A percentile compares a stretch with the other conserved stretches of the same genome.
Evolutionary conservation across 2,113 vertebrate genomes (phyloP).

Genomic region (Mastomys natalensis): DNA sequence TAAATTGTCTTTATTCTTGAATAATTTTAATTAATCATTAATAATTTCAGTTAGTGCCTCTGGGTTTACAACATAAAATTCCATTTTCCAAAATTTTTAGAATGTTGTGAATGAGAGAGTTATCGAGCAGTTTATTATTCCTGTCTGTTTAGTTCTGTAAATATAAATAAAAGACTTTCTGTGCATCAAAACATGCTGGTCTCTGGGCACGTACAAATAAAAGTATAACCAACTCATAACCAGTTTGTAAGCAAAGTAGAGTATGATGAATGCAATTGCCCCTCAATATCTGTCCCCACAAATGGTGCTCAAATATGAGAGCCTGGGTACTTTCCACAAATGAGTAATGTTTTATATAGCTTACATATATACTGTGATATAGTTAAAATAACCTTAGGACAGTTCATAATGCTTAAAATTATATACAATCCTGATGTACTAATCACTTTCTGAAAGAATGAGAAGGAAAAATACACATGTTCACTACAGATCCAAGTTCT

Average conservation of each 20-base stretch:
- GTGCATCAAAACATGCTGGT: not conserved
- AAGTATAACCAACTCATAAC: not conserved
- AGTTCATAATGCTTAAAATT: not conserved
- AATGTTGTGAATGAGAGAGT: not conserved
- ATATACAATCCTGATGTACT: not conserved
- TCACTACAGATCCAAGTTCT: not conserved
- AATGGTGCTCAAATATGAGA: not conserved
- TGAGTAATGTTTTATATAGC: not conserved
- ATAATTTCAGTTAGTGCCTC: not conserved
- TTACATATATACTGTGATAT: not conserved
- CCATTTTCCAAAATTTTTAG: not conserved
- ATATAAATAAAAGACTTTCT: not conserved
- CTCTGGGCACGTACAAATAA: not conserved
- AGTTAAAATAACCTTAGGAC: not conserved
- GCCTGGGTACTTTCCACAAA: not conserved
- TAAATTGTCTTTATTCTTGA: slow-evolving; percentile 8
- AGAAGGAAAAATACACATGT: not conserved
- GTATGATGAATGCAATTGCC: no score
- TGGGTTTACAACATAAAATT: not conserved
- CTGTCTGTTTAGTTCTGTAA: not conserved
- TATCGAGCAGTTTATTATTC: not conserved
- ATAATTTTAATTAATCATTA: slow-evolving; percentile 20
- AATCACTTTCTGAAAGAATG: not conserved
- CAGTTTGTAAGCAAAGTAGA: not conserved
- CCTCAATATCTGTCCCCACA: not conserved